Percentiles rank a stretch among this genome's conserved stretches.
These are phyloP conservation scores for Menidia beryllina DNA, from an alignment of 2,113 vertebrate species.

Conservation along the genomic window DNA sequence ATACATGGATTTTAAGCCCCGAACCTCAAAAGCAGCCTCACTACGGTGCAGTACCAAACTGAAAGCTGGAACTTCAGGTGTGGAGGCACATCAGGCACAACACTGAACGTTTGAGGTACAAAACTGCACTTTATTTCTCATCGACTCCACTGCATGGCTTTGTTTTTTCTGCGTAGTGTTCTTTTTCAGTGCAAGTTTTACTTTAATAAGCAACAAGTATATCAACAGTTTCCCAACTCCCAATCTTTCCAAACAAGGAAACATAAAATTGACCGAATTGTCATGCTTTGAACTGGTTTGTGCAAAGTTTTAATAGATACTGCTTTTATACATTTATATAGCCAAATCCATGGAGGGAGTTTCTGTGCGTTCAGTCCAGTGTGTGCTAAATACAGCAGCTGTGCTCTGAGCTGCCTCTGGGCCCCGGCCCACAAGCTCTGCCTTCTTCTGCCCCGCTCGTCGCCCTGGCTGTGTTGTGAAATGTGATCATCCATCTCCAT, in stretches of 20 bases:
- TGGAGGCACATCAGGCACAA: not conserved
- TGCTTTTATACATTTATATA: too few species aligned
- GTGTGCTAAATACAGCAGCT: too few species aligned
- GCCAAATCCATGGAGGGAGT: too few species aligned
- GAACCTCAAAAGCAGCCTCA: not conserved
- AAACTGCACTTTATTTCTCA: not conserved
- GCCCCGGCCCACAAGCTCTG: slow-evolving; percentile 56
- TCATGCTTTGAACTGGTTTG: too few species aligned
- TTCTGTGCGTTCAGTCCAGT: too few species aligned
- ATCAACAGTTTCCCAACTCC: not conserved
- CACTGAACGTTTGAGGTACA: not conserved
- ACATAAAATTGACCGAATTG: too few species aligned
- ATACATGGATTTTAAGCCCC: not conserved
- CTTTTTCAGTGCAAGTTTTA: not conserved
- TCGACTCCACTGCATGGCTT: not conserved
- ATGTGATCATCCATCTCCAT: slow-evolving; percentile 68
- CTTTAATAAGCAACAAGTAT: not conserved
- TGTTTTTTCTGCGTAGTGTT: too few species aligned
- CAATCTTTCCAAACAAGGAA: too few species aligned
- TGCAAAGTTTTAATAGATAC: too few species aligned
- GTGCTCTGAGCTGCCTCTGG: too few species aligned
- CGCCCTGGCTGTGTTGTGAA: slow-evolving; percentile 39
- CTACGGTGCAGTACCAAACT: not conserved
- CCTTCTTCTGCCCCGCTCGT: slow-evolving; percentile 55
- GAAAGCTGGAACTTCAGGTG: not conserved